Percentiles rank a stretch among this genome's conserved stretches.
Conservation (phyloP, 1,140 invertebrate species). For the Drosophila teissieri region DNA sequence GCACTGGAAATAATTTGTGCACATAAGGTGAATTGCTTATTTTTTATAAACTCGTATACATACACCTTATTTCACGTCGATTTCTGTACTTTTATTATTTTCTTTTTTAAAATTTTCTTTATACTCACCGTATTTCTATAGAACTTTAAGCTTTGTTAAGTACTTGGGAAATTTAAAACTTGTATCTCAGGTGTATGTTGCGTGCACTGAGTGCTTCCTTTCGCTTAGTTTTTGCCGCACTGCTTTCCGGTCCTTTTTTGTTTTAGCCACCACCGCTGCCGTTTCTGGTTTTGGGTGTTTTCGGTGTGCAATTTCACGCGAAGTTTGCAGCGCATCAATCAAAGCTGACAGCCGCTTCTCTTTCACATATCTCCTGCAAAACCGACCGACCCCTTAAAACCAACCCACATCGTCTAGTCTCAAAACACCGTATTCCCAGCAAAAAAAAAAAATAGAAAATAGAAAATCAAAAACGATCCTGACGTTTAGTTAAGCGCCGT, state of each 20-base stretch:
- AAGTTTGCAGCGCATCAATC: constrained; percentile 80
- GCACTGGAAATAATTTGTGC: constrained; percentile 1
- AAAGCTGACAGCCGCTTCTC: constrained; percentile 53
- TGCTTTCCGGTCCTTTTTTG: constrained; percentile 25
- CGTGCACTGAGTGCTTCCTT: constrained; percentile 66
- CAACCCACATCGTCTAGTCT: constrained; percentile 20
- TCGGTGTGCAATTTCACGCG: constrained; percentile 79
- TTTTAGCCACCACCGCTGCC: constrained; percentile 28
- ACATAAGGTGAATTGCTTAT: not conserved
- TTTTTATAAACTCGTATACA: too few relatives aligned
- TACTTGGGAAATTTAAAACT: too few relatives aligned
- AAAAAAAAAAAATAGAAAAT: not conserved
- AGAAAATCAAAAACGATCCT: constrained; percentile 27
- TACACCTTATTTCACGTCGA: too few relatives aligned
- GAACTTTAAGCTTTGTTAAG: too few relatives aligned
- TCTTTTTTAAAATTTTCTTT: too few relatives aligned
- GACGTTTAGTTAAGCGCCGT: constrained; percentile 36
- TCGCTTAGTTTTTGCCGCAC: constrained; percentile 43
- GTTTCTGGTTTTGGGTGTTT: constrained; percentile 41
- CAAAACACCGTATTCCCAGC: not conserved
- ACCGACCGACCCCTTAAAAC: not conserved
- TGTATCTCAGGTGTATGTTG: constrained; percentile 29
- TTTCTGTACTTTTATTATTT: too few relatives aligned
- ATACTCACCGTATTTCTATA: too few relatives aligned
- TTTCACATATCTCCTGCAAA: constrained; percentile 11